Conservation (phyloP, 2,113 vertebrate species). For the Alligator mississippiensis region DNA sequence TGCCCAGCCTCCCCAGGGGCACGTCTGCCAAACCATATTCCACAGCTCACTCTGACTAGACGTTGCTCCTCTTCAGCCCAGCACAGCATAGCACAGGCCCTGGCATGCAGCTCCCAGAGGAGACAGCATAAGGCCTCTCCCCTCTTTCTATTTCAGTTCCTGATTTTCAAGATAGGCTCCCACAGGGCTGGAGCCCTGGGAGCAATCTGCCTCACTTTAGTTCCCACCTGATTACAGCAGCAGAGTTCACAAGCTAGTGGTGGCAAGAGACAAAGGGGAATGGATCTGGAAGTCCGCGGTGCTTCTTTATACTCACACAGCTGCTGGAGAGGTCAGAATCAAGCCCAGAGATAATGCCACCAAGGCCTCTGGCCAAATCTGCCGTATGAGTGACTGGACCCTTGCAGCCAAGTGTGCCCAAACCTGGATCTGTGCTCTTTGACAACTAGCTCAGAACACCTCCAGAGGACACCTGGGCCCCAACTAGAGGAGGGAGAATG, state of each 20-base stretch:
- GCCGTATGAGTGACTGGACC: not conserved
- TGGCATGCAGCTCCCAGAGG: not conserved
- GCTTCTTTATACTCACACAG: not conserved
- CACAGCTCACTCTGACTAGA: not conserved
- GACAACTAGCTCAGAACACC: not conserved
- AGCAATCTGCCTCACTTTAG: not conserved
- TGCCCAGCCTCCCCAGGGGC: not conserved
- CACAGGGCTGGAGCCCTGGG: not conserved
- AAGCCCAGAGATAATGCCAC: not conserved
- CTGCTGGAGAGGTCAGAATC: not conserved
- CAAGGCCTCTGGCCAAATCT: not conserved
- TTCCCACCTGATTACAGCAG: not conserved
- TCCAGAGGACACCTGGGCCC: not conserved
- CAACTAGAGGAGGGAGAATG: not conserved
- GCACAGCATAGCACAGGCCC: not conserved
- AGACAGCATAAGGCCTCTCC: not conserved
- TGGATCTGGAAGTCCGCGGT: not conserved
- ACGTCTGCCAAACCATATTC: not conserved
- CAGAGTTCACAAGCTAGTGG: not conserved
- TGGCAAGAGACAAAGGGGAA: not conserved
- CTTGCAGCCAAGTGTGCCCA: not conserved
- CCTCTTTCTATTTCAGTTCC: not conserved
- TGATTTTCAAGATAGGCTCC: not conserved
- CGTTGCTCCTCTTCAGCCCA: not conserved
- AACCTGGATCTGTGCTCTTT: not conserved